phyloP scores from a whole-genome alignment of 2,797 vertebrate species.

The Cuniculus paca region DNA sequence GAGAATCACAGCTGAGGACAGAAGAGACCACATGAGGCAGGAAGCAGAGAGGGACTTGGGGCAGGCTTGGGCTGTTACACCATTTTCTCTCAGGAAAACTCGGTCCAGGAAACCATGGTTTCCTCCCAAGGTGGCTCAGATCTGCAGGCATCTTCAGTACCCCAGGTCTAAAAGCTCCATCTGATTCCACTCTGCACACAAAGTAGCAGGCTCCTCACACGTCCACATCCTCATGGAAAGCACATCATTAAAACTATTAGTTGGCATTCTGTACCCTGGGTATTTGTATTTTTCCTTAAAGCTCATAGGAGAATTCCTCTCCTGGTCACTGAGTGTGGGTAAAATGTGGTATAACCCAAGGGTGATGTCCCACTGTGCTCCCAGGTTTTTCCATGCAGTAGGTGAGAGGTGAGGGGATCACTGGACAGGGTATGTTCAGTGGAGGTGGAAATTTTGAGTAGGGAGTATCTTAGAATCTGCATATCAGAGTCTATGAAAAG shows the following conservation, averaged over 20 bases:
- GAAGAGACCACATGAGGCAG: neutral
- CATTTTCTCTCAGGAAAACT: neutral
- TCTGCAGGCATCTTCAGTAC: neutral
- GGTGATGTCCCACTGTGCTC: neutral
- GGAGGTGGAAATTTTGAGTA: neutral
- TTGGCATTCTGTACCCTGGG: neutral
- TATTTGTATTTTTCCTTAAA: conserved; percentile 2
- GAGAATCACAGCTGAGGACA: neutral
- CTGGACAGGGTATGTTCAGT: neutral
- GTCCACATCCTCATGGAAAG: no score
- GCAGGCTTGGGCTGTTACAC: neutral
- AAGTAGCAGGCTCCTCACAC: neutral
- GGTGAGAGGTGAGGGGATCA: neutral
- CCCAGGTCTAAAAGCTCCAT: no score
- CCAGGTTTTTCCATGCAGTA: neutral
- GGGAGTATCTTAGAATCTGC: neutral
- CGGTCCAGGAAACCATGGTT: neutral
- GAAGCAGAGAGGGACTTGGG: neutral
- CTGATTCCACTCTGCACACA: neutral
- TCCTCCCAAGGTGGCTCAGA: neutral
- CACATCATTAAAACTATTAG: no score
- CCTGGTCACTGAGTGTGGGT: neutral
- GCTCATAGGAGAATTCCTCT: neutral
- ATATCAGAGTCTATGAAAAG: neutral
- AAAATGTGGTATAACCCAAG: neutral